phyloP scores from a whole-genome alignment of 2,888 invertebrate species.

The Heliconius aoede region DNA sequence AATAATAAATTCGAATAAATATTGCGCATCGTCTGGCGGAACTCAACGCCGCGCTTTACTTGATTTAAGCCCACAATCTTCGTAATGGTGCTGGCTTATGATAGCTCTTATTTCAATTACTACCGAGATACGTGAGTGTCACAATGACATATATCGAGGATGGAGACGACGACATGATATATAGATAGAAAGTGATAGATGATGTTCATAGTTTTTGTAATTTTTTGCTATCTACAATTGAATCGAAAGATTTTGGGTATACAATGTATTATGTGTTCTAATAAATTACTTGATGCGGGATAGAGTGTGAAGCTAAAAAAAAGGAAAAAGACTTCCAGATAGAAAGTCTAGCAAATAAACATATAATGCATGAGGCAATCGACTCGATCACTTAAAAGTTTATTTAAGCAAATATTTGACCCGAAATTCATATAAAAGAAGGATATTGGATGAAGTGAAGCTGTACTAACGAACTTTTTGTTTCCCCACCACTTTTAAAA shows the following conservation, averaged over 20 bases:
- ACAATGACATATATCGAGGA: background rate
- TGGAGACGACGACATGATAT: too few species aligned
- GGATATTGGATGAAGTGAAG: slow-evolving; percentile 21
- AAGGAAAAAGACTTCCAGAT: background rate
- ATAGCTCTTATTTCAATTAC: slow-evolving; percentile 6
- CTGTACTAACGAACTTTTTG: slow-evolving; percentile 27
- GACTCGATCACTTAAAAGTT: background rate
- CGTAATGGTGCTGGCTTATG: background rate
- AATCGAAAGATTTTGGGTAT: background rate
- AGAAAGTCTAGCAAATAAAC: background rate
- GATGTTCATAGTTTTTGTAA: background rate
- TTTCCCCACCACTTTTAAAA: slow-evolving; percentile 18
- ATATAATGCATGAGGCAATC: background rate
- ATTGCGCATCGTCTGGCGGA: background rate
- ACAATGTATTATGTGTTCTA: background rate
- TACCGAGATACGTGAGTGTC: slow-evolving; percentile 4
- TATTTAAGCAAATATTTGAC: background rate
- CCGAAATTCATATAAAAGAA: slow-evolving; percentile 11
- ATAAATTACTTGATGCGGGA: background rate
- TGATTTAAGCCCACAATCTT: background rate
- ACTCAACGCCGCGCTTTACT: background rate
- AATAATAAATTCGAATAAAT: too few species aligned
- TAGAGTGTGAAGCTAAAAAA: background rate
- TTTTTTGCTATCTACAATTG: background rate
- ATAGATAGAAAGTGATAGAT: slow-evolving; percentile 17